These are phyloP conservation scores for Sebastes miniatus DNA, from an alignment of 2,797 vertebrate species.

Conservation along the genomic window DNA sequence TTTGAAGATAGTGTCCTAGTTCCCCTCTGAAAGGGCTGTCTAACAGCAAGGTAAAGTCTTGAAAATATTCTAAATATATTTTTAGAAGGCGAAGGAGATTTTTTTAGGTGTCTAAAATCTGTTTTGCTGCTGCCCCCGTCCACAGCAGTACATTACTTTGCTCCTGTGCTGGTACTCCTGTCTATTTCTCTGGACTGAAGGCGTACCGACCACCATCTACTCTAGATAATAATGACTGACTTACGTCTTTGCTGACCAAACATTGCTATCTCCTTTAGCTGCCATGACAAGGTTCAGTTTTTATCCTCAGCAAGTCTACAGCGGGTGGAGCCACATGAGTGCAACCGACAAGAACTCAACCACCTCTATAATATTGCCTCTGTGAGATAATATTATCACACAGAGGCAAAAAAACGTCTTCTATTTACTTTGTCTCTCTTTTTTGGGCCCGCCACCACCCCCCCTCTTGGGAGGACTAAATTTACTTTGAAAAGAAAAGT, in stretches of 20 bases:
- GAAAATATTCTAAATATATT: no score
- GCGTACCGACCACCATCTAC: no score
- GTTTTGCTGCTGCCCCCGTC: neutral
- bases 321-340: neutral
- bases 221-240: neutral
- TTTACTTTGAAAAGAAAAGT: no score
- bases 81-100: no score
- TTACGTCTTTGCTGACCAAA: neutral
- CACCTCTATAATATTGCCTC: neutral
- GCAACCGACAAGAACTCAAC: neutral
- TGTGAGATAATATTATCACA: neutral
- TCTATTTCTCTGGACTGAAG: accelerated
- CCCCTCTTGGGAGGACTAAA: no score
- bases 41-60: neutral
- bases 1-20: no score
- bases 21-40: no score
- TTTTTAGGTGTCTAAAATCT: neutral
- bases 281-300: neutral
- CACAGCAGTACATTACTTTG: no score
- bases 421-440: no score
- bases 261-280: neutral
- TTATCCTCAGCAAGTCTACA: neutral
- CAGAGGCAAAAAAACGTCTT: neutral
- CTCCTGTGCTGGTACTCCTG: no score
- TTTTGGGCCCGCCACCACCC: no score